Percentiles rank a stretch among this genome's conserved stretches.
Evolutionary conservation across 2,888 invertebrate species (phyloP).

Genomic region (Dynastes grantii): DNA sequence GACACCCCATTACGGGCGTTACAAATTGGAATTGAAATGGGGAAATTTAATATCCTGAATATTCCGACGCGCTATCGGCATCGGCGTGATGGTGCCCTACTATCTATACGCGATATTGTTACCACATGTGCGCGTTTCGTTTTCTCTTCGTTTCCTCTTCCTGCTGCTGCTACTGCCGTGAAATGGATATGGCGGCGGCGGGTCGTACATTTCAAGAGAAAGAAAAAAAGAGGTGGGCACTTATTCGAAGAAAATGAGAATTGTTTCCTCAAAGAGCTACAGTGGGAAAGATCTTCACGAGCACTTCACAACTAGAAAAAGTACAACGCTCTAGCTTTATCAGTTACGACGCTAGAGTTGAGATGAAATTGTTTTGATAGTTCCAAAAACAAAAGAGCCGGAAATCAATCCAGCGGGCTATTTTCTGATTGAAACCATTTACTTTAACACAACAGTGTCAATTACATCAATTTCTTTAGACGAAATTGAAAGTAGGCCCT

Average conservation of each 20-base stretch:
- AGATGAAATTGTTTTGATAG: no score
- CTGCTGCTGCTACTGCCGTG: neutral
- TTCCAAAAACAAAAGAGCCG: no score
- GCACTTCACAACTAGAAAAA: neutral
- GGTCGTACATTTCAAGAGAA: neutral
- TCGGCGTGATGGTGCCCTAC: neutral
- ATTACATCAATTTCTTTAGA: no score
- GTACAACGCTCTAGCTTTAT: no score
- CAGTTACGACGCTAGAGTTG: no score
- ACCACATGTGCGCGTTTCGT: slow-evolving; percentile 35
- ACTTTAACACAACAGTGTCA: no score
- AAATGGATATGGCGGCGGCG: neutral
- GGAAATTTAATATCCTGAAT: slow-evolving; percentile 56
- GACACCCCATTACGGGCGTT: slow-evolving; percentile 52
- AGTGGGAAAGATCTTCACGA: neutral
- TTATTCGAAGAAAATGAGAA: neutral
- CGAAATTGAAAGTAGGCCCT: no score
- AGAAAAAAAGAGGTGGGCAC: neutral
- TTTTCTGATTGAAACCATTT: no score
- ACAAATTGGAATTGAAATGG: slow-evolving; percentile 54
- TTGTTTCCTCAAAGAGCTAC: neutral
- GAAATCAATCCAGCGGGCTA: no score
- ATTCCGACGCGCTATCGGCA: slow-evolving; percentile 39
- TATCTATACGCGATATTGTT: slow-evolving; percentile 49
- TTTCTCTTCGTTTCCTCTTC: slow-evolving; percentile 7